Evolutionary conservation across 2,113 vertebrate species (phyloP).

Genomic region (Xerus inauris): DNA sequence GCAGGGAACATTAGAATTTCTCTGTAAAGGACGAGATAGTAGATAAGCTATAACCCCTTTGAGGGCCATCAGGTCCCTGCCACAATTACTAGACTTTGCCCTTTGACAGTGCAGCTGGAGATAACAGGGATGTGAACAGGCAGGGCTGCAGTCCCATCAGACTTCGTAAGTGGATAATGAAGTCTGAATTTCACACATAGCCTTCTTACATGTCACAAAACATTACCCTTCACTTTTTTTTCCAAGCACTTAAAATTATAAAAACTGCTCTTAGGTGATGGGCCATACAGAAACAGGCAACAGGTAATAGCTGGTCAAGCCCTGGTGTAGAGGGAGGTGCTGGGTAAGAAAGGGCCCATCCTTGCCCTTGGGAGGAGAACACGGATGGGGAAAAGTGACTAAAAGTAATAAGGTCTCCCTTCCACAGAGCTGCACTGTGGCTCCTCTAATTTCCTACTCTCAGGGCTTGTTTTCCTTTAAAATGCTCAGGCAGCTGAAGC

Average conservation of each 20-base stretch:
- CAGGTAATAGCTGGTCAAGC: neutral
- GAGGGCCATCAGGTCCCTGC: neutral
- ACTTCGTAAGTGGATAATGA: neutral
- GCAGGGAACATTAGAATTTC: neutral
- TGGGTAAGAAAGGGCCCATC: neutral
- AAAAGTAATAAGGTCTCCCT: neutral
- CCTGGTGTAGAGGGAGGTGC: neutral
- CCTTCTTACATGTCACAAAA: neutral
- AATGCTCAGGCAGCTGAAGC: neutral
- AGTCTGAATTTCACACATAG: neutral
- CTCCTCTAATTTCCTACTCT: neutral
- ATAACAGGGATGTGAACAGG: neutral
- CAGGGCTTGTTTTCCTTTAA: neutral
- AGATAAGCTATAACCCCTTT: neutral
- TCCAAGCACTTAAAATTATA: neutral
- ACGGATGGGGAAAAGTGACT: neutral
- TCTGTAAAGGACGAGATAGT: neutral
- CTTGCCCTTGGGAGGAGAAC: neutral
- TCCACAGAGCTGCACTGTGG: neutral
- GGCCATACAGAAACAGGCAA: neutral
- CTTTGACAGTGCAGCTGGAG: neutral
- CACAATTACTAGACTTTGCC: neutral
- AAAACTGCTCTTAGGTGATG: neutral
- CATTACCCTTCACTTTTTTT: neutral
- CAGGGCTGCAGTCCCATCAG: neutral